Evolutionary conservation across 2,113 vertebrate genomes (phyloP).

Genomic region (Arvicanthis niloticus): DNA sequence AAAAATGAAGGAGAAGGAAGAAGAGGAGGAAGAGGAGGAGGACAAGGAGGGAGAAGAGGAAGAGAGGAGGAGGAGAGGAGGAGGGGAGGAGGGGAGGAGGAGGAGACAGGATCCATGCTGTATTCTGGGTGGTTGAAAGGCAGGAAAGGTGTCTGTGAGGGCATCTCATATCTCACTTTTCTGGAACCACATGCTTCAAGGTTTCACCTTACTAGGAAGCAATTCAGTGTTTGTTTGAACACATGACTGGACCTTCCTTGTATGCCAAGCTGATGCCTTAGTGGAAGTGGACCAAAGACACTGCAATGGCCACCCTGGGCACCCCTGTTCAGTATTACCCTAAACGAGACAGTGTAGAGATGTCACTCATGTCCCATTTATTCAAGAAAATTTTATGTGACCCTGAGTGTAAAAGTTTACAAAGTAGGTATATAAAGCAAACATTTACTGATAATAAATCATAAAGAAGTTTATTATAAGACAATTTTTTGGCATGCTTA

Average conservation of each 20-base stretch:
- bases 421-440: not conserved
- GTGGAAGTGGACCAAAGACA: constrained; percentile 49
- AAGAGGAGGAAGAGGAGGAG: too few relatives aligned
- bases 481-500: not conserved
- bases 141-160: constrained; percentile 88
- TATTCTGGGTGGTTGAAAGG: constrained; percentile 87
- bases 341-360: not conserved
- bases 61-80: not conserved
- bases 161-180: constrained; percentile 53
- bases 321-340: not conserved
- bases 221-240: not conserved
- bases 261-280: not conserved
- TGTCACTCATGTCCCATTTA: not conserved
- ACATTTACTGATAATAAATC: not conserved
- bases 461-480: not conserved
- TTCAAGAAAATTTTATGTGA: not conserved
- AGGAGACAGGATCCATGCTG: constrained; percentile 84
- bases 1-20: not conserved
- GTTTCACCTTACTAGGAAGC: constrained; percentile 38
- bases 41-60: fast-evolving
- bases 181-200: constrained; percentile 51
- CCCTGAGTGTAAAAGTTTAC: not conserved
- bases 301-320: not conserved
- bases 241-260: not conserved
- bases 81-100: not conserved